phyloP scores from a whole-genome alignment of 2,797 vertebrate genomes.

The Acanthis flammea region DNA sequence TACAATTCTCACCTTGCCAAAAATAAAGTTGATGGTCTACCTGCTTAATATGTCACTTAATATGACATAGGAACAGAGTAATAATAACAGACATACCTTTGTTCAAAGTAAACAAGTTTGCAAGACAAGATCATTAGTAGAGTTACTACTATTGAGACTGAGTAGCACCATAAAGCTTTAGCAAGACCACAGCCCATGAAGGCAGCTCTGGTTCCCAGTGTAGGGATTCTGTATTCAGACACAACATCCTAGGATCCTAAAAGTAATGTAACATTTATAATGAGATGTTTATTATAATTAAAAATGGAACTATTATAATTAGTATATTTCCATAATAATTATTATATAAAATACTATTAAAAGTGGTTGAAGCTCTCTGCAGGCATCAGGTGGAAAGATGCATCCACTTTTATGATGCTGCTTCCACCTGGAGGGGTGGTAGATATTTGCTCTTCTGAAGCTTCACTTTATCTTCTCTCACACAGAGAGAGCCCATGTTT shows the following conservation, averaged over 20 bases:
- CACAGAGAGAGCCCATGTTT: neutral
- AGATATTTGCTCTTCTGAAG: neutral
- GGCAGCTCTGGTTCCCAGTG: conserved; percentile 2
- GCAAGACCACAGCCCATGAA: conserved; percentile 6
- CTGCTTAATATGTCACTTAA: neutral
- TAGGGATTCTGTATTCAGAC: conserved; percentile 22
- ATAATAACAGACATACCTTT: neutral
- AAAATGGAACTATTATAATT: neutral
- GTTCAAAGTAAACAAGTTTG: conserved; percentile 13
- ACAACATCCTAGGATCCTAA: neutral
- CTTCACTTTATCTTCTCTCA: neutral
- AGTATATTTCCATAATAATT: neutral
- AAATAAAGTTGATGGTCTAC: neutral
- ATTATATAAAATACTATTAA: neutral
- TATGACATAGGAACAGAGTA: neutral
- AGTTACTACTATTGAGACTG: neutral
- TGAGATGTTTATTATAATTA: neutral
- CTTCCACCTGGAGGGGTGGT: neutral
- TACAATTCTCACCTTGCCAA: neutral
- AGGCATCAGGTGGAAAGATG: neutral
- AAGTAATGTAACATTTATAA: neutral
- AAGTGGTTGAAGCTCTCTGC: neutral
- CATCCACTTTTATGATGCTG: neutral
- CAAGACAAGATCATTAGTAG: conserved; percentile 24
- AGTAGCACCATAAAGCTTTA: conserved; percentile 19